These are phyloP conservation scores for Arenicola marina DNA, from an alignment of 2,888 invertebrate species.

Conservation along the genomic window DNA sequence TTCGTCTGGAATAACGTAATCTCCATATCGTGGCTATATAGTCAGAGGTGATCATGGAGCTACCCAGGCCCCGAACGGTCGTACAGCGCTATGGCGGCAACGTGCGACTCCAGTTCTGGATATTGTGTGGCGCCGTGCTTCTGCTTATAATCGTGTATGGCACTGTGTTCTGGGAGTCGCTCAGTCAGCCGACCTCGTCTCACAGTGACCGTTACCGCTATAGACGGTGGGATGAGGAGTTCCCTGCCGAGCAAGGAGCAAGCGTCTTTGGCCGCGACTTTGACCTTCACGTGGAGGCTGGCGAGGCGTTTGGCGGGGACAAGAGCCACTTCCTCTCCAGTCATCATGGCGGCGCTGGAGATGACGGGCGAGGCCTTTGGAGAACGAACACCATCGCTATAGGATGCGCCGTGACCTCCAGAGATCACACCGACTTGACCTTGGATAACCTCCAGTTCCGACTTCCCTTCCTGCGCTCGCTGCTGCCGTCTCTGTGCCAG, in stretches of 20 bases:
- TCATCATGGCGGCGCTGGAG: not conserved
- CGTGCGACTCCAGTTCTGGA: conserved; percentile 4
- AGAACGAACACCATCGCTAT: not conserved
- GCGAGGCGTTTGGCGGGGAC: not conserved
- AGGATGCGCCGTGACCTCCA: not conserved
- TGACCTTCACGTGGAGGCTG: not conserved
- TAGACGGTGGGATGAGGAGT: not conserved
- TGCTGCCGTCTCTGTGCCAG: conserved; percentile 25
- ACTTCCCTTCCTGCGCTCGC: not conserved
- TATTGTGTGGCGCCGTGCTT: not conserved
- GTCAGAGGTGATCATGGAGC: too few relatives aligned
- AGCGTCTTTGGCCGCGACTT: not conserved
- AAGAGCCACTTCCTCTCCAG: not conserved
- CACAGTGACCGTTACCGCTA: too few relatives aligned
- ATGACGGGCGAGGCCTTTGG: not conserved
- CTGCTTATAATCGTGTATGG: not conserved
- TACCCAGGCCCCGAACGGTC: too few relatives aligned
- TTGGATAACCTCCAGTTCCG: not conserved
- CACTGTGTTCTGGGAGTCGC: not conserved
- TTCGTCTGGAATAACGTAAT: too few relatives aligned
- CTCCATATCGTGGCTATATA: too few relatives aligned
- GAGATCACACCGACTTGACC: not conserved
- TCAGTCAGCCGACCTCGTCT: not conserved
- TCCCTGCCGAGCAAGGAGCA: too few relatives aligned
- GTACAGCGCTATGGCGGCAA: too few relatives aligned